Conservation (phyloP, 1,140 invertebrate species). For the roundworm (Caenorhabditis elegans) region WBcel235 BX284602.5:12633501-12634000, state of each 20-base stretch:
- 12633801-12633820: not conserved
- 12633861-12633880: not conserved
- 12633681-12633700: not conserved
- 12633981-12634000: not conserved
- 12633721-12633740: not conserved
- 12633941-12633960: not conserved
- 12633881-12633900: not conserved
- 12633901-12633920: not conserved
- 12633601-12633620: not conserved
- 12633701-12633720: not conserved
- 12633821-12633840: not conserved
- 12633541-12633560: constrained; percentile 6
- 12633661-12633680: not conserved
- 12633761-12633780: not conserved
- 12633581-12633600: constrained; percentile 8
- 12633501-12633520: not conserved
- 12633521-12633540: not conserved
- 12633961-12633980: not conserved
- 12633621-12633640: not conserved
- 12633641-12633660: not conserved
- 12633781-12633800: too few species aligned
- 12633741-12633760: not conserved
- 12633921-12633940: not conserved
- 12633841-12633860: not conserved
- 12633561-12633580: constrained; percentile 2